Base-by-base conservation (phyloP, 2,888 invertebrate species). In the Anodontia alba region DNA sequence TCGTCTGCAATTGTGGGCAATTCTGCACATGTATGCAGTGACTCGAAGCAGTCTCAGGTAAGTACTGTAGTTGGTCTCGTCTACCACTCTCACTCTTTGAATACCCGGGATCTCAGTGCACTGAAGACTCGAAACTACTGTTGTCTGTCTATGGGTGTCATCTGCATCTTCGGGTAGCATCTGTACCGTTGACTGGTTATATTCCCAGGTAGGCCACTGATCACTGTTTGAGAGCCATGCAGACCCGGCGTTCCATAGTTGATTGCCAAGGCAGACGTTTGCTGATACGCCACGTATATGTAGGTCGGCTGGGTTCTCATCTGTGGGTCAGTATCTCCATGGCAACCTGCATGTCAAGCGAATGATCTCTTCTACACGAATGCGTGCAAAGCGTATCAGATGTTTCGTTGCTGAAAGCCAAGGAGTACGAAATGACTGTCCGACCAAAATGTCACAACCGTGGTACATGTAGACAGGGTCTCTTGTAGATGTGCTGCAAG, bases 311-410 rank as follows among this genome's bases (percentile, higher is more conserved):
- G 73, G 83, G 42, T 78, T 83, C 29, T 72, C 51, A 17, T 69
- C 26, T 29, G 80, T 76, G 15, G 75, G 78, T 51, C 78, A 78
- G 57, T 78, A 75, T 49, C 38, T 77, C 81, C 77, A 81, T 33
- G 23, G 31, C 20, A 43, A 36, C 10, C 33, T 57, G 31, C 38
- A n/a, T 26, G 70, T 72, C 17, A 73, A 12, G n/a, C 57, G 23
- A 20, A 62, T 57, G 8, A 80, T 76, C 68, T 76, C 76, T 23
- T 23, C 36, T 0, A 80, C 68, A 69, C 80, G 51, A 76, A 73
- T 75, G 17, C 20, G 29, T 12, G 80, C 68, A 38, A 83, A 81
- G 7, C 66, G 70, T 42, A 26, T 46, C 33, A 78, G 33, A 17
- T 72, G 17, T 67, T 77, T 84, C 20, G 54, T 31, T 42, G 68